Base-by-base conservation (phyloP, 2,113 vertebrate genomes). In the Ginglymostoma cirratum region DNA sequence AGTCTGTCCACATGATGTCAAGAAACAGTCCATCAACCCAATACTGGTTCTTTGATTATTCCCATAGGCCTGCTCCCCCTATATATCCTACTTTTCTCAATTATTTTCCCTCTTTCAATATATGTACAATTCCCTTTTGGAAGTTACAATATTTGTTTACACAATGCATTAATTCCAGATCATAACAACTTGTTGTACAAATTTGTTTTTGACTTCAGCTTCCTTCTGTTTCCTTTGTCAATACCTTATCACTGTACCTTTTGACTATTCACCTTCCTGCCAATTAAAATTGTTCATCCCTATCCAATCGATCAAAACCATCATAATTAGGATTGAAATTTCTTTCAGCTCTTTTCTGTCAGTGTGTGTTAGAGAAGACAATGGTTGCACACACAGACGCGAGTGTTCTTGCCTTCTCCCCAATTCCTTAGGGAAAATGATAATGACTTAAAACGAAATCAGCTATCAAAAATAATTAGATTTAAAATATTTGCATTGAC, bases 371-470 rank as follows among this genome's bases (percentile, higher is more conserved):
- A 52, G 48, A 48, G 21, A 42, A 94, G 55, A 66, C 21, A 19
- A 48, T 94, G 34, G n/a, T 19, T 21, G 8, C 61, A 42, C 34
- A 94, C 5, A 21, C 55, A 7, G 90, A 93, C n/a, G 61, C 61
- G 66, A 66, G 14, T 8, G 65, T 93, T 17, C 19, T 17, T n/a
- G 61, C n/a, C 52, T 30, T 89, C 48, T 89, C 45, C 48, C 86
- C 38, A 23, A 21, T 34, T 90, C 65, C 65, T 67, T 42, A 19
- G 90, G 65, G 65, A 94, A 21, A 94, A 94, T 67, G 90, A 10
- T 94, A 66, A 66, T 67, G 38, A 94, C 38, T 66, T n/a, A 66
- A 94, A 94, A 66, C 67, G 34, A 94, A n/a, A 94, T 94, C 66
- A 70, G 42, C 19, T 69, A 38, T 8, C 66, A 94, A 48, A 90